These are phyloP conservation scores for Typhlomys cinereus DNA, from an alignment of 2,113 vertebrate species.

Conservation along the genomic window DNA sequence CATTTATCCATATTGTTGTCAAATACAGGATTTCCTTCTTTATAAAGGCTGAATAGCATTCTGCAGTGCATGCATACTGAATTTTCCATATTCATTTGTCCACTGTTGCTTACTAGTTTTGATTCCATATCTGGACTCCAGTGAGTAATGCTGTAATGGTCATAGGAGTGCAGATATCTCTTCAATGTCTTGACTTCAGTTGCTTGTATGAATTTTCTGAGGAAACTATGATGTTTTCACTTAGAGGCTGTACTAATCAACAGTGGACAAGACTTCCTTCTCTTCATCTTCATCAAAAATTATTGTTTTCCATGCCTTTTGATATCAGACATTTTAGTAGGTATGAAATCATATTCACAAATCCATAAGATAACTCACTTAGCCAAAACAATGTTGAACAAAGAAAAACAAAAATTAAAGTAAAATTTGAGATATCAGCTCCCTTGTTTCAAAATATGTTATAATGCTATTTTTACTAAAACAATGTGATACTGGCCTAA, in stretches of 20 bases:
- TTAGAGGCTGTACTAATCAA: neutral
- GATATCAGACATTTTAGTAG: neutral
- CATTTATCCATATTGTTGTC: neutral
- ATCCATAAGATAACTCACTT: neutral
- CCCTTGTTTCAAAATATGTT: neutral
- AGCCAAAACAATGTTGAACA: neutral
- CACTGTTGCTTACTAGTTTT: neutral
- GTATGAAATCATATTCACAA: neutral
- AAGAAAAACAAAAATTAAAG: neutral
- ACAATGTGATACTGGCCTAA: neutral
- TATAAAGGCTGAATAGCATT: neutral
- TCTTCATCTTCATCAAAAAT: neutral
- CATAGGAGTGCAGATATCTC: neutral
- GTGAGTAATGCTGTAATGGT: neutral
- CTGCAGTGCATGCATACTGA: neutral
- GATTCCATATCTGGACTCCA: neutral
- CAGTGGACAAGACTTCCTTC: neutral
- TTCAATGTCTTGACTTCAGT: neutral
- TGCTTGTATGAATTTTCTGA: neutral
- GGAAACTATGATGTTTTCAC: neutral
- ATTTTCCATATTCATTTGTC: neutral
- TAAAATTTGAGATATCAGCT: neutral
- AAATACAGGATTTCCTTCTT: neutral
- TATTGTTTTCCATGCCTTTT: neutral
- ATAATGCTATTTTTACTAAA: neutral